A percentile compares a stretch with the other conserved stretches of the same genome.
phyloP scores from a whole-genome alignment of 2,113 vertebrate genomes.

The Chaenogobius annularis region DNA sequence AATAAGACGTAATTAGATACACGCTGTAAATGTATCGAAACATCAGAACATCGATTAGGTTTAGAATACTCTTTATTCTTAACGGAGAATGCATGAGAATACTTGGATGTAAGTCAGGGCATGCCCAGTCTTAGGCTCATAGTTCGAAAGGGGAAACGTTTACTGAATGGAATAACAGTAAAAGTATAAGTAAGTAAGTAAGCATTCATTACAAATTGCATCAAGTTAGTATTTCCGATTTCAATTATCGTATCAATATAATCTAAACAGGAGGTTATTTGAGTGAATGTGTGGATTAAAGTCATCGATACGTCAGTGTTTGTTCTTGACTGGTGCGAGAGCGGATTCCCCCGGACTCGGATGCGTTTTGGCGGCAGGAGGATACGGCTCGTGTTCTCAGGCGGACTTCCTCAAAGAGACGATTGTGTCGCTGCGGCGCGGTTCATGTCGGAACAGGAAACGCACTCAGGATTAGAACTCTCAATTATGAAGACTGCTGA shows the following conservation, averaged over 20 bases:
- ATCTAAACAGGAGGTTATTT: neutral
- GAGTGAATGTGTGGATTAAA: constrained; percentile 4
- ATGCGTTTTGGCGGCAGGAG: constrained; percentile 38
- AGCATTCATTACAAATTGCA: neutral
- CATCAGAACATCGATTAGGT: no score
- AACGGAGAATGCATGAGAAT: neutral
- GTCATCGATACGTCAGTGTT: constrained; percentile 1
- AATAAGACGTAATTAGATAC: no score
- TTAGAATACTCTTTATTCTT: neutral
- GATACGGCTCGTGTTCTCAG: constrained; percentile 48
- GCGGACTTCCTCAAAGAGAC: constrained; percentile 51
- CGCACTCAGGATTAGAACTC: constrained; percentile 67
- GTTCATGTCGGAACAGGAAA: constrained; percentile 60
- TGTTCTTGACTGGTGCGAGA: neutral
- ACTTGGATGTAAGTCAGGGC: neutral
- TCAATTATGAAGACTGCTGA: constrained; percentile 41
- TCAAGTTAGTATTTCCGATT: neutral
- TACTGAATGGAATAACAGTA: neutral
- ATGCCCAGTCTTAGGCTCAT: neutral
- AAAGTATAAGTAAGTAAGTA: no score
- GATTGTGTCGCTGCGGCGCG: constrained; percentile 47
- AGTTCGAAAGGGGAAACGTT: neutral
- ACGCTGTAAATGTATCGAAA: no score
- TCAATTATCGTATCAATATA: neutral
- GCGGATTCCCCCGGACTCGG: constrained; percentile 27